A percentile compares a stretch with the other conserved stretches of the same genome.
These are phyloP conservation scores for Serranus cabrilla DNA, from an alignment of 2,797 vertebrate genomes.

Conservation along the genomic window DNA sequence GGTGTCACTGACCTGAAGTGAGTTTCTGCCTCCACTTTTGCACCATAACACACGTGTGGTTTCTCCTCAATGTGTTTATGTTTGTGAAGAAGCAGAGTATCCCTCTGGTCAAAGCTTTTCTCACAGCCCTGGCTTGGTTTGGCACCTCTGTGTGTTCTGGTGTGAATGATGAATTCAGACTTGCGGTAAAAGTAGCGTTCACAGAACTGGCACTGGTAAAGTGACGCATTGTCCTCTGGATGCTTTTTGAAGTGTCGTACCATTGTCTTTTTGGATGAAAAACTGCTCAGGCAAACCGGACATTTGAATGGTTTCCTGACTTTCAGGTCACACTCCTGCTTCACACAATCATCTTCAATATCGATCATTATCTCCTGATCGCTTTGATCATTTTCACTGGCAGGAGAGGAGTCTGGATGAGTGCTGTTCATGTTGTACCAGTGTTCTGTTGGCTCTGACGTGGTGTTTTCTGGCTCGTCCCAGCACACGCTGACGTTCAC, in stretches of 20 bases:
- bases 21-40: not conserved
- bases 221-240: not conserved
- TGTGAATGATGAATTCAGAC: slow-evolving; percentile 47
- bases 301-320: slow-evolving; percentile 10
- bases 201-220: slow-evolving; percentile 46
- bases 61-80: slow-evolving; percentile 9
- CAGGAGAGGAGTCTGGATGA: not conserved
- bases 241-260: slow-evolving; percentile 33
- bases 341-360: not conserved
- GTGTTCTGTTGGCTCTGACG: not conserved
- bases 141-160: slow-evolving; percentile 22
- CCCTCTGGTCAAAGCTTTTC: slow-evolving; percentile 19
- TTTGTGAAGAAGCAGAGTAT: slow-evolving; percentile 14
- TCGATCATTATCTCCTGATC: slow-evolving; percentile 13
- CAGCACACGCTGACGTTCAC: slow-evolving; percentile 12
- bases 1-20: not conserved
- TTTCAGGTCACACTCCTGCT: slow-evolving; percentile 12
- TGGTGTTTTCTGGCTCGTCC: slow-evolving; percentile 8
- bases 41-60: not conserved
- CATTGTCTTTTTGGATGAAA: slow-evolving; percentile 38
- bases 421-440: not conserved
- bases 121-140: slow-evolving; percentile 27
- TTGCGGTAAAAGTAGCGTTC: slow-evolving; percentile 15
- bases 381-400: not conserved
- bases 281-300: slow-evolving; percentile 18